These are phyloP conservation scores for Troides helena DNA, from an alignment of 2,888 invertebrate genomes.

Conservation along the genomic window DNA sequence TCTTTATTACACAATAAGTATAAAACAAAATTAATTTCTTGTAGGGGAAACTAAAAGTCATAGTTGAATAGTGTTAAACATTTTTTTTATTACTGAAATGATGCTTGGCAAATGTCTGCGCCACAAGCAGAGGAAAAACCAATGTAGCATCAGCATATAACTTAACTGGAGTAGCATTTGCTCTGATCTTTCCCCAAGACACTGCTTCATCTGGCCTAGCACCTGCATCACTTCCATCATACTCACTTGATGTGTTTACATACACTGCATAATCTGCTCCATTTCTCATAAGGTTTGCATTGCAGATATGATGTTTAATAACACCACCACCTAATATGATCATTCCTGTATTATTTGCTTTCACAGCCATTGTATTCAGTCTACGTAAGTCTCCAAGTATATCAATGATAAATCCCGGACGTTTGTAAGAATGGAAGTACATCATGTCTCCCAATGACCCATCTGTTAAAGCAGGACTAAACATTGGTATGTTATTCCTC, in stretches of 20 bases:
- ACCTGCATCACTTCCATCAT: constrained; percentile 98
- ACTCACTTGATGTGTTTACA: constrained; percentile 96
- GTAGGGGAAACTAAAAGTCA: background rate
- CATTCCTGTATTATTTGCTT: constrained; percentile 96
- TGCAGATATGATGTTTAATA: constrained; percentile 99
- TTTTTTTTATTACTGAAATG: constrained; percentile 78
- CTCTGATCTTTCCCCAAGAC: constrained; percentile 98
- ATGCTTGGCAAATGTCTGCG: constrained; percentile 95
- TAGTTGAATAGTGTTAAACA: constrained; percentile 49
- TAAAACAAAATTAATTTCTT: constrained; percentile 32
- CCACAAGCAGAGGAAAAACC: constrained; percentile 96
- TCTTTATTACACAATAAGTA: background rate
- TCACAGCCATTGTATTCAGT: constrained; percentile 96
- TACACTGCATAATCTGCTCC: constrained; percentile 98
- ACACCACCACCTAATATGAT: constrained; percentile 97
- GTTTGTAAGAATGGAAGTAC: constrained; percentile 97
- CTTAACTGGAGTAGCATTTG: constrained; percentile 94
- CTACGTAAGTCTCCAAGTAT: constrained; percentile 94
- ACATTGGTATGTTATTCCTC: constrained; percentile 97
- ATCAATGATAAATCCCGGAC: constrained; percentile 95
- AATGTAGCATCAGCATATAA: constrained; percentile 96
- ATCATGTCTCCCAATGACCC: constrained; percentile 99
- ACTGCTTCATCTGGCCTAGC: constrained; percentile 99
- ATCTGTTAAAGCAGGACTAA: constrained; percentile 98
- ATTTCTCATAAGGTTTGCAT: constrained; percentile 99